These are phyloP conservation scores for Phycodurus eques DNA, from an alignment of 2,113 vertebrate genomes.

Conservation along the genomic window DNA sequence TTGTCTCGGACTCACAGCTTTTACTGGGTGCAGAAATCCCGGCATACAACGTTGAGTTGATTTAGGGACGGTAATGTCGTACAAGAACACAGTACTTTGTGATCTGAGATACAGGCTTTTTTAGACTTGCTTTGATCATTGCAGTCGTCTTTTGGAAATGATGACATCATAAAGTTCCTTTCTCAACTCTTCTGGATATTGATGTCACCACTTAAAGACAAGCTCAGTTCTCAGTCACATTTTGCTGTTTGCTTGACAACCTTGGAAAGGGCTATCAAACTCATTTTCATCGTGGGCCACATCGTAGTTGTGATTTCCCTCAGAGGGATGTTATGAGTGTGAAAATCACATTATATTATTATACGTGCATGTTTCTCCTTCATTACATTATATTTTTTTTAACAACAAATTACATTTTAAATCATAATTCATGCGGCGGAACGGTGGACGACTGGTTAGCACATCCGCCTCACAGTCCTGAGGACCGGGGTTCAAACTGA, in stretches of 20 bases:
- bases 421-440: no score
- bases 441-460: no score
- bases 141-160: neutral
- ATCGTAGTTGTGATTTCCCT: neutral
- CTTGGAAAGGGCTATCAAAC: neutral
- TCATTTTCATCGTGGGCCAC: no score
- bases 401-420: no score
- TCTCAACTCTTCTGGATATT: neutral
- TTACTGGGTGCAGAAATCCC: neutral
- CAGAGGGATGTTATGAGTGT: no score
- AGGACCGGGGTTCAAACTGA: no score
- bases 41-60: neutral
- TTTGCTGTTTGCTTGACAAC: neutral
- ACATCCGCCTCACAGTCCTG: no score
- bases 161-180: neutral
- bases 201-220: neutral
- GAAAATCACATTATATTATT: no score
- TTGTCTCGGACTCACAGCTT: conserved; percentile 2
- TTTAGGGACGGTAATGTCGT: neutral
- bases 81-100: neutral
- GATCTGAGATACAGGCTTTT: neutral
- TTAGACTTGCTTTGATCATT: neutral
- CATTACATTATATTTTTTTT: no score
- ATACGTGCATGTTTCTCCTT: no score
- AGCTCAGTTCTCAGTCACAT: neutral